These are phyloP conservation scores for Thaumetopoea pityocampa DNA, from an alignment of 1,140 invertebrate genomes.

Conservation along the genomic window DNA sequence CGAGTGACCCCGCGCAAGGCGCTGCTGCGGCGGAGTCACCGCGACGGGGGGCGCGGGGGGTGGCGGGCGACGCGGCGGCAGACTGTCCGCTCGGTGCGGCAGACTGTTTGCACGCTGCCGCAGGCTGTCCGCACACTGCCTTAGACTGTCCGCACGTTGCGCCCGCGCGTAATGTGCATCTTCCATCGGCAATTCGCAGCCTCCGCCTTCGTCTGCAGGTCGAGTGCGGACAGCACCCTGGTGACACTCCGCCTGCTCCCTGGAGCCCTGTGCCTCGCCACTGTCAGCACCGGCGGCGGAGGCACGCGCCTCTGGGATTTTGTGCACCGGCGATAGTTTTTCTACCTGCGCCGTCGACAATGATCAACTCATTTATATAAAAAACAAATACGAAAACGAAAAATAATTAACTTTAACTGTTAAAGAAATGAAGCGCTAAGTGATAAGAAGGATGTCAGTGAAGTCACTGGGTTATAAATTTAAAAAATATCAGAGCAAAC, in stretches of 20 bases:
- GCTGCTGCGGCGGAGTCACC: slow-evolving; percentile 20
- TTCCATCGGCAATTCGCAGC: too few species aligned
- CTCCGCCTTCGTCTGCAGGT: too few species aligned
- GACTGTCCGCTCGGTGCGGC: slow-evolving; percentile 23
- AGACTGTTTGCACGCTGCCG: neutral
- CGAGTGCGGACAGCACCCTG: too few species aligned
- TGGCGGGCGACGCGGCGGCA: slow-evolving; percentile 19
- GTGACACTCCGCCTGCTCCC: too few species aligned
- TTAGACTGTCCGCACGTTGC: slow-evolving; percentile 5
- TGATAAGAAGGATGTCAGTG: too few species aligned
- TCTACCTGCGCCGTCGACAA: neutral
- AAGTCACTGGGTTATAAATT: too few species aligned
- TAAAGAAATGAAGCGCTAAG: too few species aligned
- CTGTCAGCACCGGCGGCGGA: slow-evolving; percentile 20
- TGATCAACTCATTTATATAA: neutral
- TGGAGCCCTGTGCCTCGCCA: too few species aligned
- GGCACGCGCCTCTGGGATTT: neutral
- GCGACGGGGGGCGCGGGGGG: slow-evolving; percentile 29
- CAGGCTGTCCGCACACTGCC: slow-evolving; percentile 1
- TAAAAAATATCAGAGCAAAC: too few species aligned
- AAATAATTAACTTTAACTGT: too few species aligned
- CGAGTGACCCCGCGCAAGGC: slow-evolving; percentile 40
- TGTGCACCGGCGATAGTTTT: neutral
- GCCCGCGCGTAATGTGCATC: too few species aligned
- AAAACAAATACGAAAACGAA: too few species aligned